These are phyloP conservation scores for Agelastica alni DNA, from an alignment of 2,888 invertebrate species.

Conservation along the genomic window DNA sequence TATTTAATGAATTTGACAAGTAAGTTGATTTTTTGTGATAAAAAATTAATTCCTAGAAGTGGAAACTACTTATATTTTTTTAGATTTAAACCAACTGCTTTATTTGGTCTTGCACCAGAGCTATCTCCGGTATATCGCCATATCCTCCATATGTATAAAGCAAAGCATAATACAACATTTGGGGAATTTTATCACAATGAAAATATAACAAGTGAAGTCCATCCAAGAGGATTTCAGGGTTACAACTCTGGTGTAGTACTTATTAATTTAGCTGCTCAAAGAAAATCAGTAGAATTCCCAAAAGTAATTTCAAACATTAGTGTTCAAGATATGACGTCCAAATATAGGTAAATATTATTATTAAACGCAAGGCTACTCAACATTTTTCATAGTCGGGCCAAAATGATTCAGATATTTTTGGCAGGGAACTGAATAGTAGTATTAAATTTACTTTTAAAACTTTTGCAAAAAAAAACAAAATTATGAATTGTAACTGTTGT, in stretches of 20 bases:
- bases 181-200: conserved; percentile 56
- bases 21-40: conserved; percentile 41
- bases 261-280: conserved; percentile 68
- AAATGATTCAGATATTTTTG: too few species aligned
- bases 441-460: too few species aligned
- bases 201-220: conserved; percentile 38
- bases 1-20: conserved; percentile 70
- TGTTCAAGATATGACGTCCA: conserved; percentile 62
- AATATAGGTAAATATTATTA: conserved; percentile 56
- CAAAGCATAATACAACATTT: conserved; percentile 64
- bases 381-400: too few species aligned
- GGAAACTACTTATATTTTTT: conserved; percentile 26
- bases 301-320: conserved; percentile 60
- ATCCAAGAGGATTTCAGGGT: conserved; percentile 68
- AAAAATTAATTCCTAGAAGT: background rate
- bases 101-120: conserved; percentile 76
- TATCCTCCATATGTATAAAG: conserved; percentile 69
- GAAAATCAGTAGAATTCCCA: conserved; percentile 65
- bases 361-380: background rate
- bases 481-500: too few species aligned
- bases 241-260: conserved; percentile 81
- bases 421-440: too few species aligned
- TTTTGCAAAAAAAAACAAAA: too few species aligned
- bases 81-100: conserved; percentile 64
- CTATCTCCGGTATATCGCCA: conserved; percentile 80